A percentile compares a stretch with the other conserved stretches of the same genome.
Evolutionary conservation across 2,113 vertebrate genomes (phyloP).

Genomic region (Zootoca vivipara): DNA sequence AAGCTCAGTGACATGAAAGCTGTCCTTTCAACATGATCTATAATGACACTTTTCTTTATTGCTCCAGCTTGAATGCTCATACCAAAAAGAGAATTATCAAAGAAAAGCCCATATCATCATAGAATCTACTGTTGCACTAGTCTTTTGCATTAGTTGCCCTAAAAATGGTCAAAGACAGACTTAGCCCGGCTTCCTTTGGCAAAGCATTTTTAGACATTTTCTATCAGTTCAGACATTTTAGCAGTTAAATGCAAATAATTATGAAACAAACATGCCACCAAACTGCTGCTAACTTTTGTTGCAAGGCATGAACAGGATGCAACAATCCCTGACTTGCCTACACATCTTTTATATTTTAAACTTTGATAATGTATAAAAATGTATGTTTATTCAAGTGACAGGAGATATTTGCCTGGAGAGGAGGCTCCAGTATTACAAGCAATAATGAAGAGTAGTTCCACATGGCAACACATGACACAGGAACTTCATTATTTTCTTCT

Average conservation of each 20-base stretch:
- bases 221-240: neutral
- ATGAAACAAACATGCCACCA: neutral
- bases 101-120: conserved; percentile 27
- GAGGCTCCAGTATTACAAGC: neutral
- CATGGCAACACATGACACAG: neutral
- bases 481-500: neutral
- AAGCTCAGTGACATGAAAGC: conserved; percentile 18
- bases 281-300: neutral
- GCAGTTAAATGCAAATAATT: neutral
- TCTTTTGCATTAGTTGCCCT: neutral
- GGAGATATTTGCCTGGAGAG: neutral
- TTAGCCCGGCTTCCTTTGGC: conserved; percentile 1
- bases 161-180: conserved; percentile 13
- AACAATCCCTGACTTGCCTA: neutral
- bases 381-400: neutral
- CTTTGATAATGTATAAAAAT: neutral
- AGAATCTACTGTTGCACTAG: conserved; percentile 9
- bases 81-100: conserved; percentile 48
- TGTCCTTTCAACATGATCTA: conserved; percentile 8
- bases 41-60: conserved; percentile 46
- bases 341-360: neutral
- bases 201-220: conserved; percentile 41
- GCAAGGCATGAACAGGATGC: neutral
- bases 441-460: neutral
- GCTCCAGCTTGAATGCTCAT: neutral